Base-by-base conservation (phyloP, 2,888 invertebrate genomes). In the Napeogenes inachia region DNA sequence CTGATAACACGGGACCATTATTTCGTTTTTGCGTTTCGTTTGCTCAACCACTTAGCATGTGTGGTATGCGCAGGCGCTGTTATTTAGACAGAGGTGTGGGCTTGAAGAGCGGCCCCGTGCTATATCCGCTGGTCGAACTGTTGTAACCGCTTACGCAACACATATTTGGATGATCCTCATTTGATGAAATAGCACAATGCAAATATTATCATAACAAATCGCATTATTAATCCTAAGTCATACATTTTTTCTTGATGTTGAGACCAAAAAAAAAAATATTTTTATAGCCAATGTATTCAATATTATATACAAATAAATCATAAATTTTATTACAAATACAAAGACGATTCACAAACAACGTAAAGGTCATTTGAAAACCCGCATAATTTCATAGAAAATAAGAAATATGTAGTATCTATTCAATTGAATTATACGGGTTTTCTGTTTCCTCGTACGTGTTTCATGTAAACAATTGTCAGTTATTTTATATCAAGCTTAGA, bases 41-140 rank as follows among this genome's bases (percentile, higher is more conserved):
- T 86, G 78, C 73, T 76, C 70, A 83, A 81, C 68, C 76, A 72
- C 81, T 89, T 88, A 87, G 80, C 84, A 77, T 75, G 67, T 71
- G 79, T 76, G 73, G 74, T 69, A 69, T 80, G 70, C 76, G 75
- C 79, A 77, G 76, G 77, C 78, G 75, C 73, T 75, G 75, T 75
- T 84, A 83, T 85, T 82, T 81, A 82, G 85, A 85, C 70, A 78
- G 80, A 78, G 87, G 86, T 79, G 86, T 84, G 79, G 79, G 76
- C 83, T 76, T 75, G 78, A 84, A 85, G 81, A 84, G 73, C 80
- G 89, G 82, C 89, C 89, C 89, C 85, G 89, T 87, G 85, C 89
- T 78, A 87, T 89, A 88, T 89, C 86, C 73, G 76, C 66, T 71
- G 77, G 75, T 73, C 76, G 77, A 77, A 73, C 79, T 88, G 84